These are phyloP conservation scores for Acipenser ruthenus DNA, from an alignment of 2,797 vertebrate species.

Conservation along the genomic window DNA sequence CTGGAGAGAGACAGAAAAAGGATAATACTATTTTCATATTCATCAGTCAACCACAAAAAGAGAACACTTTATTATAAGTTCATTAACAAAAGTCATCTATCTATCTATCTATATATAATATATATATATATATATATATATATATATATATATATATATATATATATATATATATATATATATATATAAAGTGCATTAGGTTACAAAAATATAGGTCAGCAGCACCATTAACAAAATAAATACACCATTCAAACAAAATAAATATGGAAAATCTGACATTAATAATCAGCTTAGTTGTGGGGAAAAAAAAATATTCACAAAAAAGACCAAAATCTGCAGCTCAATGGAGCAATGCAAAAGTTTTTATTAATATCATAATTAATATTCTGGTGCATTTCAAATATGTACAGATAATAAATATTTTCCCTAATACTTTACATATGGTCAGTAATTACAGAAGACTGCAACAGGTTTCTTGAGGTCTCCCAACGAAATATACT, in stretches of 20 bases:
- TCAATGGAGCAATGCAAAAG: slow-evolving; percentile 41
- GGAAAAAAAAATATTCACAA: slow-evolving; percentile 56
- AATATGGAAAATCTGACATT: slow-evolving; percentile 80
- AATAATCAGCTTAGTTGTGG: slow-evolving; percentile 60
- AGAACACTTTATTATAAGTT: slow-evolving; percentile 50
- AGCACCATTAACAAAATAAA: slow-evolving; percentile 98
- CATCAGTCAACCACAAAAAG: slow-evolving; percentile 72
- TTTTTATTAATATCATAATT: slow-evolving; percentile 51
- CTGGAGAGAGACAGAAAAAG: no score
- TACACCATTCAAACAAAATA: slow-evolving; percentile 89
- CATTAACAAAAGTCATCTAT: slow-evolving; percentile 66
- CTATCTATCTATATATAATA: no score
- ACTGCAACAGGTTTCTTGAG: slow-evolving; percentile 66
- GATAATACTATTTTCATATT: slow-evolving; percentile 50
- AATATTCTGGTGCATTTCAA: slow-evolving; percentile 71
- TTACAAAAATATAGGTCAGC: slow-evolving; percentile 95
- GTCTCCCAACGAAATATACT: slow-evolving; percentile 54
- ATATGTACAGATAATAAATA: slow-evolving; percentile 99
- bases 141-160: slow-evolving; percentile 35
- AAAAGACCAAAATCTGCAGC: slow-evolving; percentile 45
- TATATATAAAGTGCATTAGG: slow-evolving; percentile 93
- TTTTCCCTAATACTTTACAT: slow-evolving; percentile 74
- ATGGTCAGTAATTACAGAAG: slow-evolving; percentile 72
- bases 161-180: slow-evolving; percentile 57
- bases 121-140: slow-evolving; percentile 40